phyloP scores from a whole-genome alignment of 2,797 vertebrate species.

The Liparis tanakae region DNA sequence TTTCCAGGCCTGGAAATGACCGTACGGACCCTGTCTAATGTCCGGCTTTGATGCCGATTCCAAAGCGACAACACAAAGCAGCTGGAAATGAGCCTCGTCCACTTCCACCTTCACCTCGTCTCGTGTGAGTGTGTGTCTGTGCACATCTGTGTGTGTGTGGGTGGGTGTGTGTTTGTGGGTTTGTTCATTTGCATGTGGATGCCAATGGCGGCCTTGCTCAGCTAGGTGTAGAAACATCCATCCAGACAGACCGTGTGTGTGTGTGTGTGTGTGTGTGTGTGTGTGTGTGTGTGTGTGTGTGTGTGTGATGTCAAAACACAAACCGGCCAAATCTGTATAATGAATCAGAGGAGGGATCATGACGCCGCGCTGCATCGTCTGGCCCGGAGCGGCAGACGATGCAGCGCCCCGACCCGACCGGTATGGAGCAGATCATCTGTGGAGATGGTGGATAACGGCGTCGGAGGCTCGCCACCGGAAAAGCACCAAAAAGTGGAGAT shows the following conservation, averaged over 20 bases:
- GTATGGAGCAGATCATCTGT: constrained; percentile 11
- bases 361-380: constrained; percentile 55
- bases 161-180: constrained; percentile 36
- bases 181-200: constrained; percentile 43
- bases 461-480: background rate
- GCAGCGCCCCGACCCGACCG: background rate
- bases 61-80: constrained; percentile 30
- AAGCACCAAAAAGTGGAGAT: too few relatives aligned
- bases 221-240: constrained; percentile 62
- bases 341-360: constrained; percentile 67
- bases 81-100: constrained; percentile 23
- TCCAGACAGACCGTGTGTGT: constrained; percentile 60
- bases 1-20: too few relatives aligned
- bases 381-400: constrained; percentile 29
- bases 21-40: too few relatives aligned
- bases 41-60: constrained; percentile 53
- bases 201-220: constrained; percentile 55
- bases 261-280: too few relatives aligned
- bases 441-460: constrained; percentile 9
- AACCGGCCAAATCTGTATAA: constrained; percentile 56
- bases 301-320: constrained; percentile 71
- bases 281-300: too few relatives aligned
- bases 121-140: background rate
- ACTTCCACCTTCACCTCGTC: constrained; percentile 28
- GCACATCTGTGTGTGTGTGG: background rate